Evolutionary conservation across 2,888 invertebrate genomes (phyloP).

Genomic region (Spilarctia lutea): DNA sequence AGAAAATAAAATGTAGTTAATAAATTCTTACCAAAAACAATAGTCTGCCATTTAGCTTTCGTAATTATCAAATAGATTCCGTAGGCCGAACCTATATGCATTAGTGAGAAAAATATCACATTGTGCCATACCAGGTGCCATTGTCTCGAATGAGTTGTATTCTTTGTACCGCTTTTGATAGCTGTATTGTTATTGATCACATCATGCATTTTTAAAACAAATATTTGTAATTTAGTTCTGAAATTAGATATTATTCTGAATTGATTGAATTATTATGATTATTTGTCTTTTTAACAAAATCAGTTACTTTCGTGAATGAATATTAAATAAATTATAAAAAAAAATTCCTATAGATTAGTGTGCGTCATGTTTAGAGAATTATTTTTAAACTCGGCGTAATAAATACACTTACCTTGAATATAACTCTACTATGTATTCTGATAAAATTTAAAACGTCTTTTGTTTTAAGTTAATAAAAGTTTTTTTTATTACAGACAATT

Average conservation of each 20-base stretch:
- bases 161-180: not conserved
- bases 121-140: slow-evolving; percentile 2
- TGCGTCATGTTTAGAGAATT: not conserved
- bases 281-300: not conserved
- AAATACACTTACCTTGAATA: not conserved
- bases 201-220: not conserved
- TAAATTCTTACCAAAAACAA: slow-evolving; percentile 16
- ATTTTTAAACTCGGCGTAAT: not conserved
- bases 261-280: too few relatives aligned
- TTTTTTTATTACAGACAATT: not conserved
- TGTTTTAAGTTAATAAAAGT: not conserved
- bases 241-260: not conserved
- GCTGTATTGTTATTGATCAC: not conserved
- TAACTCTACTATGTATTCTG: not conserved
- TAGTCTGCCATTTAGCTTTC: slow-evolving; percentile 24
- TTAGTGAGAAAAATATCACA: not conserved
- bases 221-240: not conserved
- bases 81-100: slow-evolving; percentile 16
- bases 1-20: too few relatives aligned
- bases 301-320: not conserved
- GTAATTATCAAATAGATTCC: slow-evolving; percentile 20
- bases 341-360: too few relatives aligned
- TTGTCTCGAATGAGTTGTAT: not conserved
- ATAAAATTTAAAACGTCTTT: not conserved
- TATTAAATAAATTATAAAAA: too few relatives aligned